phyloP scores from a whole-genome alignment of 2,113 vertebrate species.

The Lepus timidus region DNA sequence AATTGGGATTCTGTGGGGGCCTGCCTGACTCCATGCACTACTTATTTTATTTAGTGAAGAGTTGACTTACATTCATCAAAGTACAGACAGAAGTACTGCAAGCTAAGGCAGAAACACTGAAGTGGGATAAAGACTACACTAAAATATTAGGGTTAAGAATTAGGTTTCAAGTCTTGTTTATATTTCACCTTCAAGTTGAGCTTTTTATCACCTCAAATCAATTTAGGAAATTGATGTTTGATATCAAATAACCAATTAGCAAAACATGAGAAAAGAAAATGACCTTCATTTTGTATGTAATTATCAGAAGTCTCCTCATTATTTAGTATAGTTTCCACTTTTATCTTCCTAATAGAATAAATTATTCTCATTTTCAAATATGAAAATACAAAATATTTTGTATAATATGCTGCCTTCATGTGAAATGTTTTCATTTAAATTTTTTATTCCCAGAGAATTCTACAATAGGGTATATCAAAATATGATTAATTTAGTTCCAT shows the following conservation, averaged over 20 bases:
- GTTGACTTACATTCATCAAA: no score
- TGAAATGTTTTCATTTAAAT: neutral
- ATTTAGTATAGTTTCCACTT: neutral
- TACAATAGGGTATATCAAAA: neutral
- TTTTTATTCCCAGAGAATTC: neutral
- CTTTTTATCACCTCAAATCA: neutral
- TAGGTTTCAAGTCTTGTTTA: neutral
- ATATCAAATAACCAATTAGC: neutral
- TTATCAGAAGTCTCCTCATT: neutral
- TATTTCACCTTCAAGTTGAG: neutral
- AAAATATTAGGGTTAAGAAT: no score
- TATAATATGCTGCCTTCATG: neutral
- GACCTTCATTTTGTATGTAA: neutral
- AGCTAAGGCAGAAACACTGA: no score
- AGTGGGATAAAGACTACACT: no score
- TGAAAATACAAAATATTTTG: neutral
- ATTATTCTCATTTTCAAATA: neutral
- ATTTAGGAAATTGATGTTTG: neutral
- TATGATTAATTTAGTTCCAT: neutral
- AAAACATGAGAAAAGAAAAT: conserved; percentile 10
- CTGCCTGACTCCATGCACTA: no score
- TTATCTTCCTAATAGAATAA: neutral
- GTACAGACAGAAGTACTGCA: no score
- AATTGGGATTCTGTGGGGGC: no score
- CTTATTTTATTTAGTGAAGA: no score